Evolutionary conservation across 2,113 vertebrate genomes (phyloP), one percentile per base, ranked within the genome.

Genomic region (Tricholaema leucomelas): DNA sequence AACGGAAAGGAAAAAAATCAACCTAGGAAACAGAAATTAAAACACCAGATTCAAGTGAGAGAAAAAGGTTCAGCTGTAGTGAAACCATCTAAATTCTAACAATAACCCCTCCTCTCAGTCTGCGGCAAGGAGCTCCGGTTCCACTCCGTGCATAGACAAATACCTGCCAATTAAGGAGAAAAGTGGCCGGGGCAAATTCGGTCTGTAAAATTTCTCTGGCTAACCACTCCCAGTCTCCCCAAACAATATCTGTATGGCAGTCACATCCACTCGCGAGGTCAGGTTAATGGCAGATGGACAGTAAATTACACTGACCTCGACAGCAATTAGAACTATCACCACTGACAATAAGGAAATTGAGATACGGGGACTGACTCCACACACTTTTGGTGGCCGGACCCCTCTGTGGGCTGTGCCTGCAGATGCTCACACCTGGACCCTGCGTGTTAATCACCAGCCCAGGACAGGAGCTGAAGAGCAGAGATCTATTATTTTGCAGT

Each of bases 281-380:
- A 98, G 98, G 97, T 97, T 98, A 97, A 98, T 98, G 98, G 98
- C 97, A 97, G 97, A 98, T 55, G 95, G 98, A 98, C 97, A 96
- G 98, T 98, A 98, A 98, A 98, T 97, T 96, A 98, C 98, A 98
- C 97, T 96, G 97, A 98, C 98, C 98, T 98, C 98, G 91, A 95
- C 98, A 97, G 98, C 98, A 98, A 98, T 98, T 98, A 99, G 94
- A 98, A 98, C 98, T 97, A 97, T 98, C 97, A 97, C 95, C 96
- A 97, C 96, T 98, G 98, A 98, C 98, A 98, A 97, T 96, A 97
- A 98, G 97, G 98, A 96, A 94, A 85, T 76, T 56, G 93, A 96
- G 94, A 75, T 38, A 74, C 46, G 36, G 87, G 91, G 90, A 97
- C 91, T 88, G 92, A 88, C 77, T 15, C 90, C 87, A 82, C 0